phyloP scores from a whole-genome alignment of 2,888 invertebrate genomes.

The Thymelicus acteon region DNA sequence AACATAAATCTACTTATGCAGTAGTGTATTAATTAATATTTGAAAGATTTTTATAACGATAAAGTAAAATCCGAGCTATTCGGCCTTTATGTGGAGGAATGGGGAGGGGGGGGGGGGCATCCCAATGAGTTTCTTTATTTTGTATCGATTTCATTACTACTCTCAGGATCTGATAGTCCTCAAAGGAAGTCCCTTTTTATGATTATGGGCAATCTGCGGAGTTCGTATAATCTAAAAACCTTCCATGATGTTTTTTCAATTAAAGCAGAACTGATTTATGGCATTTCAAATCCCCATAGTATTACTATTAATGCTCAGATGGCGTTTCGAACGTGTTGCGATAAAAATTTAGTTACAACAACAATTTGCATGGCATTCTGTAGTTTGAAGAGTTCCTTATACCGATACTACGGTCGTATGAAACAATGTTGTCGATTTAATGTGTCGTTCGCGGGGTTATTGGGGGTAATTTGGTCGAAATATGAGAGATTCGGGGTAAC shows the following conservation, averaged over 20 bases:
- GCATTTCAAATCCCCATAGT: constrained; percentile 16
- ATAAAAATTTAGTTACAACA: constrained; percentile 37
- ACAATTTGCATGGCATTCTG: constrained; percentile 36
- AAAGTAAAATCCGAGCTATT: background rate
- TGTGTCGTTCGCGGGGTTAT: constrained; percentile 17
- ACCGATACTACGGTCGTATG: constrained; percentile 26
- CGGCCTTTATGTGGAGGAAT: too few species aligned
- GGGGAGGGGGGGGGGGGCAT: too few species aligned
- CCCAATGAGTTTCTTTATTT: too few species aligned
- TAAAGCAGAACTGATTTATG: constrained; percentile 20
- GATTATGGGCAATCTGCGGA: too few species aligned
- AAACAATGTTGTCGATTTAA: constrained; percentile 37
- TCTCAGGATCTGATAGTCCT: too few species aligned
- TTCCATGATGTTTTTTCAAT: constrained; percentile 20
- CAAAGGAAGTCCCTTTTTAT: too few species aligned
- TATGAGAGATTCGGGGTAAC: constrained; percentile 3
- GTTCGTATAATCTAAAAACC: constrained; percentile 8
- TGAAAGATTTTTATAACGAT: background rate
- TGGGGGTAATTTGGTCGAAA: constrained; percentile 24
- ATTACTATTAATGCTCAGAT: constrained; percentile 33
- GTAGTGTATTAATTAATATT: too few species aligned
- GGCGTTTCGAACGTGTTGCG: constrained; percentile 37
- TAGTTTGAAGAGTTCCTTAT: constrained; percentile 38
- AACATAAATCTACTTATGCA: too few species aligned
- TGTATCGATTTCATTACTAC: too few species aligned